Percentiles rank a stretch among this genome's conserved stretches.
These are phyloP conservation scores for Microchrysa polita DNA, from an alignment of 2,888 invertebrate species.

Conservation along the genomic window DNA sequence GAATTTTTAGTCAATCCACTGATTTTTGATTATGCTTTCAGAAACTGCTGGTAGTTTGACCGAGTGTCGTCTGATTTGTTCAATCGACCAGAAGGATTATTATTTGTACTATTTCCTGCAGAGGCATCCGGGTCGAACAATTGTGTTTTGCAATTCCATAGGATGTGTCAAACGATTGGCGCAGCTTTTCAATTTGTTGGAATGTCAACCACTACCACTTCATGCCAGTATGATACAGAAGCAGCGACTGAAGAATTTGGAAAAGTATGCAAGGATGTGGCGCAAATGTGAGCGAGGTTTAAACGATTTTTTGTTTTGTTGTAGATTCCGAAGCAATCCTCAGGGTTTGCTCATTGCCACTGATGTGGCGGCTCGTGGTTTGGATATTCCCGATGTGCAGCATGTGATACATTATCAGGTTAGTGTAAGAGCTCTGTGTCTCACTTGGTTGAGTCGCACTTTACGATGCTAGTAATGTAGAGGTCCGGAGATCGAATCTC, in stretches of 20 bases:
- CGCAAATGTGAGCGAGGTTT: background rate
- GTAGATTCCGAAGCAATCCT: constrained; percentile 75
- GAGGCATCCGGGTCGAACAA: constrained; percentile 86
- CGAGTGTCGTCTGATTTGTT: constrained; percentile 84
- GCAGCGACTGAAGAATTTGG: constrained; percentile 92
- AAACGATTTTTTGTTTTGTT: constrained; percentile 58
- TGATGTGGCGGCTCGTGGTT: constrained; percentile 96
- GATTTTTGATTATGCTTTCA: constrained; percentile 54
- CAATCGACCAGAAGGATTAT: constrained; percentile 85
- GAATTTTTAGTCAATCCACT: background rate
- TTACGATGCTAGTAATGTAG: no score
- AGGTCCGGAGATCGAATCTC: no score
- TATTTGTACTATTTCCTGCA: constrained; percentile 91
- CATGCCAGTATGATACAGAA: constrained; percentile 94
- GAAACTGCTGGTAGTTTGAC: constrained; percentile 85
- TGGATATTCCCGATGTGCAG: constrained; percentile 93
- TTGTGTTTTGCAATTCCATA: constrained; percentile 94
- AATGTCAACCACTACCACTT: constrained; percentile 79
- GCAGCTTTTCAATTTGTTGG: constrained; percentile 74
- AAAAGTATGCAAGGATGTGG: constrained; percentile 75
- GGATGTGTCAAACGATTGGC: constrained; percentile 87
- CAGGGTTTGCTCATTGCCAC: constrained; percentile 87
- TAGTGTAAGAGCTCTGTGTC: no score
- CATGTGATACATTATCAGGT: constrained; percentile 95
- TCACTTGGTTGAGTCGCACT: no score